A percentile compares a stretch with the other conserved stretches of the same genome.
phyloP scores from a whole-genome alignment of 2,113 vertebrate genomes.

The Pangasianodon hypophthalmus region DNA sequence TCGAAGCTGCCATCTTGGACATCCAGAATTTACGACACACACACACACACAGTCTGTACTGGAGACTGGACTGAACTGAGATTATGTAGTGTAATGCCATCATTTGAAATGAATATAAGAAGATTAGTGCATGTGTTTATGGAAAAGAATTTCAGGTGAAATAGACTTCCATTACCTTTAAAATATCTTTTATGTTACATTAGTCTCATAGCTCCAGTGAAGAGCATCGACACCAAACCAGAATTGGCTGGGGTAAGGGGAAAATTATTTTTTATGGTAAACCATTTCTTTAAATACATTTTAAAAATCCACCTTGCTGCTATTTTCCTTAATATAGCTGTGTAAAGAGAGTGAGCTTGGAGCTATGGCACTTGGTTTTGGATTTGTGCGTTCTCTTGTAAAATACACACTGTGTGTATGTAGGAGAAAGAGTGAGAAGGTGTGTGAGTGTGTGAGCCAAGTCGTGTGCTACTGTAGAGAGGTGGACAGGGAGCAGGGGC shows the following conservation, averaged over 20 bases:
- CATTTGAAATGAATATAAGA: neutral
- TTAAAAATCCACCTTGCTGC: neutral
- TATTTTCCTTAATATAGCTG: neutral
- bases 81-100: neutral
- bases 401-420: constrained; percentile 11
- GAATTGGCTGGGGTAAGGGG: neutral
- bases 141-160: neutral
- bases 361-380: neutral
- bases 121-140: neutral
- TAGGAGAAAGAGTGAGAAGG: constrained; percentile 52
- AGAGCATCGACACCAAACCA: neutral
- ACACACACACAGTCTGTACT: neutral
- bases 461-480: constrained; percentile 51
- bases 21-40: neutral
- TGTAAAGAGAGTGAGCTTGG: neutral
- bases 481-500: constrained; percentile 55
- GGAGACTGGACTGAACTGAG: neutral
- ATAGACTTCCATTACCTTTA: neutral
- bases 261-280: neutral
- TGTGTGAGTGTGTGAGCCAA: constrained; percentile 21
- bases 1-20: neutral
- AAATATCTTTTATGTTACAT: neutral
- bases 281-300: neutral
- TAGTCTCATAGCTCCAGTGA: neutral
- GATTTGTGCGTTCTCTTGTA: neutral